These are phyloP conservation scores for Camptogramma bilineatum DNA, from an alignment of 2,888 invertebrate species.

Conservation along the genomic window DNA sequence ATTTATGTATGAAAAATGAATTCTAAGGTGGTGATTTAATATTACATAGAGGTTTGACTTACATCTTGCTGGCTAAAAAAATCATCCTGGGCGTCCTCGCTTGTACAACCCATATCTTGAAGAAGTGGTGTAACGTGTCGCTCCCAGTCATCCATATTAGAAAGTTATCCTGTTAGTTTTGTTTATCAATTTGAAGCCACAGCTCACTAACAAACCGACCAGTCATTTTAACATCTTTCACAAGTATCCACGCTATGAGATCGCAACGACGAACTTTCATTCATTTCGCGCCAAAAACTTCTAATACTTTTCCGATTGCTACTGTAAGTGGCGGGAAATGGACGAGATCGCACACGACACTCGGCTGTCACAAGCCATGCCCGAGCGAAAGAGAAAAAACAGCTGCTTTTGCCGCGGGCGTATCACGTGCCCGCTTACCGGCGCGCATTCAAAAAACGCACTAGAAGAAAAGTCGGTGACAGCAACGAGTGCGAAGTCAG, in stretches of 20 bases:
- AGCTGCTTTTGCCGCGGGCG: constrained; percentile 76
- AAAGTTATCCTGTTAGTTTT: constrained; percentile 59
- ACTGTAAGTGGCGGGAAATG: constrained; percentile 75
- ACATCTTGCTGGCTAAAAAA: constrained; percentile 87
- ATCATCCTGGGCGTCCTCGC: constrained; percentile 84
- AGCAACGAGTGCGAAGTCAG: constrained; percentile 73
- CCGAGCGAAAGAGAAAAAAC: constrained; percentile 79
- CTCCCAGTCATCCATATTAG: constrained; percentile 86
- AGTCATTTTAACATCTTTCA: constrained; percentile 67
- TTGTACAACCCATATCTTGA: constrained; percentile 85
- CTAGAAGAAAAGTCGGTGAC: constrained; percentile 75
- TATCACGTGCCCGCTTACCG: constrained; percentile 80
- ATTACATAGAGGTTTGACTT: constrained; percentile 61
- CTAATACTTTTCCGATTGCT: constrained; percentile 60
- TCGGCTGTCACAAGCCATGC: constrained; percentile 73
- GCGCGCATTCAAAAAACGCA: constrained; percentile 80
- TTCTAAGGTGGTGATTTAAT: no score
- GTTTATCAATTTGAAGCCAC: constrained; percentile 58
- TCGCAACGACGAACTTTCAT: constrained; percentile 48
- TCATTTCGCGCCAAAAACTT: constrained; percentile 84
- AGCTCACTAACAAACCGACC: constrained; percentile 65
- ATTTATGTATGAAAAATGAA: no score
- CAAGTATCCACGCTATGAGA: constrained; percentile 53
- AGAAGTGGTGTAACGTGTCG: constrained; percentile 85
- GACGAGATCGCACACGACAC: constrained; percentile 76